Base-by-base conservation (phyloP, 2,888 invertebrate genomes). In the Prosopocoilus inquinatus region DNA sequence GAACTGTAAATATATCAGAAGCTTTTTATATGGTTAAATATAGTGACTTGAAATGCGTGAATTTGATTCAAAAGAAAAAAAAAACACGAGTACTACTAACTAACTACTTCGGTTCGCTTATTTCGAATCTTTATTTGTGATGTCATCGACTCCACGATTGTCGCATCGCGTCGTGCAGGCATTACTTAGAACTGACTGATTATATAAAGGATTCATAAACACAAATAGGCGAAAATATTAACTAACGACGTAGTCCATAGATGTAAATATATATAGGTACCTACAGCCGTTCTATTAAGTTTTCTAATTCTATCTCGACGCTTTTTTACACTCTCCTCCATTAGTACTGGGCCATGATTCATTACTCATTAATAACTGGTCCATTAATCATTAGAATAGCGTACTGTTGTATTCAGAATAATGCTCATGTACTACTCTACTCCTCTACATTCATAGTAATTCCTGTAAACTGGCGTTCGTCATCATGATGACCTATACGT, bases 341-440 rank as follows among this genome's bases (percentile, higher is more conserved):
- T 55, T 67, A 67, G 65, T 47, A 65, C 64, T 65, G 68, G 69
- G 66, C 70, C 68, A 59, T 62, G 62, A 66, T n/a, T n/a, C n/a
- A n/a, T n/a, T n/a, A 32, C 43, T 54, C 49, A 47, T 39, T 53
- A 47, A 55, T 53, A 47, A 55, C 53, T 60, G 61, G 71, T 73
- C 72, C 74, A 75, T 75, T 73, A 73, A 76, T 76, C 76, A 76
- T 77, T 77, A 76, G 76, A 76, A 76, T 77, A 77, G 77, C 76
- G 70, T 28, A 33, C 28, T 46, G 28, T 46, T 60, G 62, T 62
- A 58, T 53, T 52, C 54, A 56, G 32, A 15, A 46, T 47, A 57
- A n/a, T 57, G 56, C 62, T 57, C 52, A 58, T 54, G 52, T 52
- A 61, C 57, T 61, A 7, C 20, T 28, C 20, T 52, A 61, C 57